Conservation (phyloP, 1,140 invertebrate species). For the Drosophila tropicalis region DNA sequence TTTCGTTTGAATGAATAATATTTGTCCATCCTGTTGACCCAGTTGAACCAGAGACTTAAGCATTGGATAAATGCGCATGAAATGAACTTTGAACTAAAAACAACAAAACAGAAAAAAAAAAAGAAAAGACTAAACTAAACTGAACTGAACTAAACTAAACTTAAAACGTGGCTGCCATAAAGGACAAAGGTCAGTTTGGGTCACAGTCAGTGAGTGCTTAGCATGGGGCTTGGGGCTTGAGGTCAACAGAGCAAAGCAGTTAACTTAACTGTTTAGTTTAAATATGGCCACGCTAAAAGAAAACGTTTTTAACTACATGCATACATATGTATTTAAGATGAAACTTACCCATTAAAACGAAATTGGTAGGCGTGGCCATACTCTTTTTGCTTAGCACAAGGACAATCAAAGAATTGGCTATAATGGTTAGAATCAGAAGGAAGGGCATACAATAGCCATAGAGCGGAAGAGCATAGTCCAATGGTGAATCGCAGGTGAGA, state of each 20-base stretch:
- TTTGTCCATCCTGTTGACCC: background rate
- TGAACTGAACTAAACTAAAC: constrained; percentile 1
- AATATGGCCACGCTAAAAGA: background rate
- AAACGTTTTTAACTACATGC: background rate
- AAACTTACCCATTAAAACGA: constrained; percentile 88
- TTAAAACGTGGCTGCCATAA: constrained; percentile 6
- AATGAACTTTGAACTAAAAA: constrained; percentile 13
- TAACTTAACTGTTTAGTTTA: background rate
- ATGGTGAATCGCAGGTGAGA: constrained; percentile 73
- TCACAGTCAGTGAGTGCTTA: background rate
- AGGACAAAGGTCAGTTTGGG: constrained; percentile 10
- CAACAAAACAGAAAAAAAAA: background rate
- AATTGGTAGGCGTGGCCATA: constrained; percentile 94
- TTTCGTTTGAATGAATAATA: constrained; percentile 1
- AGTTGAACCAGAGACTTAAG: constrained; percentile 1
- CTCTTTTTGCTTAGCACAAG: constrained; percentile 89
- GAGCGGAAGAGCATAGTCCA: constrained; percentile 70
- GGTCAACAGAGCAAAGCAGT: constrained; percentile 4
- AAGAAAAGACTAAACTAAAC: background rate
- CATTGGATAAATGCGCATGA: constrained; percentile 9
- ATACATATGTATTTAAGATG: background rate
- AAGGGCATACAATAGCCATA: constrained; percentile 86
- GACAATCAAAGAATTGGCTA: constrained; percentile 95
- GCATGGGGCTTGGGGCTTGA: background rate
- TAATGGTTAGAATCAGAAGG: constrained; percentile 93